Evolutionary conservation across 1,140 invertebrate species (phyloP), one percentile per base, ranked within the genome.

Genomic region (Drosophila varians): DNA sequence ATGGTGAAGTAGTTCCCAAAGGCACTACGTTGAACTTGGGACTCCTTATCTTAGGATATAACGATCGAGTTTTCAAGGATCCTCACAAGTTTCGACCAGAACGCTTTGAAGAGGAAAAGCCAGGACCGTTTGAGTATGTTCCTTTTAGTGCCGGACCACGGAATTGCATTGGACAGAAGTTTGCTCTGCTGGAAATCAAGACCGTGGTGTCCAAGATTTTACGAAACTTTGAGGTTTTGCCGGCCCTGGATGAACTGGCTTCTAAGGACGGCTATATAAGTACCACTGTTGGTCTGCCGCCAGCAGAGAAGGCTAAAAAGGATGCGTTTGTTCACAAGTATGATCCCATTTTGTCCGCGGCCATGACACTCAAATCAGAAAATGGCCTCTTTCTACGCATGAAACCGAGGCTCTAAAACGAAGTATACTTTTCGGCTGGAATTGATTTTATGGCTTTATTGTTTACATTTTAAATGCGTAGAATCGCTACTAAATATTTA

Each of bases 51-150:
- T 19, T 91, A 16, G 87, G 87, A 3, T 89, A 90, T 4, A 75
- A 90, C 49, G 82, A 88, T 1, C 90, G 92, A 0, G 40, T 91
- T 26, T 97, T 94, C 82, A 93, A 95, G 26, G 93, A 97, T 77
- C 96, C 96, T 0, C 91, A 95, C 9, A 92, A 90, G 4, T 97
- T 96, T 78, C 92, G 94, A 77, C 96, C 97, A 0, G 96, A 97
- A 18, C 92, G 96, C 75, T 97, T 97, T 91, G 84, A 93, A 4
- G 48, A 52, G 1, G 74, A 91, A 28, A 86, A 86, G 12, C 90
- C 93, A 3, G 93, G 91, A 40, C 92, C 89, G 0, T 93, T 92
- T 57, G 78, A 92, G 16, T 94, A 93, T 79, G 83, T 95, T 28
- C 94, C 95, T 48, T 96, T 96, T 66, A 91, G 89, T 55, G 90